These are phyloP conservation scores for Percina caprodes DNA, from an alignment of 2,113 vertebrate genomes.

Conservation along the genomic window DNA sequence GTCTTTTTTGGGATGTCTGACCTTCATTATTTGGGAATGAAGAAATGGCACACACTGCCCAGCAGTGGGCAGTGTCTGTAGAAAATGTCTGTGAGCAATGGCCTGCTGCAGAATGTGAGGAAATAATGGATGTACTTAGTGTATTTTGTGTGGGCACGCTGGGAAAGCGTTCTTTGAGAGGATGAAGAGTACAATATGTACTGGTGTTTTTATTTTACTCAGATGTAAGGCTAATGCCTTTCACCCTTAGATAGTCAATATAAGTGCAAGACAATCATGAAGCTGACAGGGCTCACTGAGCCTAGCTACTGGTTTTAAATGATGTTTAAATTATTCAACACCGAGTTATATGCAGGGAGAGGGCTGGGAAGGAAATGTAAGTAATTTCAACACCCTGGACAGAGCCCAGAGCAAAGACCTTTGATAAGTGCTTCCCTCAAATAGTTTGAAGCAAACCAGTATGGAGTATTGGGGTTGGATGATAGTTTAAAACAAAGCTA, in stretches of 20 bases:
- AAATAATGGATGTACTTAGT: conserved; percentile 38
- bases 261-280: neutral
- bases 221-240: neutral
- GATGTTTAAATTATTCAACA: conserved; percentile 44
- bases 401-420: conserved; percentile 47
- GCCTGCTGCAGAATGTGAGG: conserved; percentile 61
- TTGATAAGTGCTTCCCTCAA: neutral
- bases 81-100: conserved; percentile 32
- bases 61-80: conserved; percentile 79
- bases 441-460: conserved; percentile 6
- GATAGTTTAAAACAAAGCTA: neutral
- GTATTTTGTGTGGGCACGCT: conserved; percentile 40
- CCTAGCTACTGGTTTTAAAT: conserved; percentile 25
- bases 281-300: conserved; percentile 10
- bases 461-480: neutral
- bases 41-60: conserved; percentile 60
- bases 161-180: neutral
- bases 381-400: conserved; percentile 76
- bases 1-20: conserved; percentile 60
- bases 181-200: conserved; percentile 35
- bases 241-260: neutral
- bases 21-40: conserved; percentile 74
- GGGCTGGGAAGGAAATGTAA: conserved; percentile 11
- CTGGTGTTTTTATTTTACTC: neutral
- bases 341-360: conserved; percentile 3